Percentiles rank a stretch among this genome's conserved stretches.
These are phyloP conservation scores for Scaptomyza tumidula DNA, from an alignment of 2,888 invertebrate species.

Conservation along the genomic window DNA sequence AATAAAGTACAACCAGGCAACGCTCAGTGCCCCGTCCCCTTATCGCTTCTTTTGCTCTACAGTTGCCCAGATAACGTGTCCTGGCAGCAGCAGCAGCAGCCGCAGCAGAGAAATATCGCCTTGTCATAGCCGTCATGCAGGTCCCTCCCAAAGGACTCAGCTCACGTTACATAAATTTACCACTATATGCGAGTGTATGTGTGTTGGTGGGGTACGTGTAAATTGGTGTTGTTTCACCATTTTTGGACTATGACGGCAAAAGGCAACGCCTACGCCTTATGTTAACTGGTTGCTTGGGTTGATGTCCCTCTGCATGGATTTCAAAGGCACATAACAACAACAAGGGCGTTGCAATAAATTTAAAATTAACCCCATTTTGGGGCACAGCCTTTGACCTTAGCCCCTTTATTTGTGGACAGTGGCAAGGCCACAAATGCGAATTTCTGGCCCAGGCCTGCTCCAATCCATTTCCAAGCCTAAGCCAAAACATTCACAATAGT, in stretches of 20 bases:
- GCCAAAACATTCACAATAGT: conserved; percentile 1
- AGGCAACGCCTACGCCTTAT: conserved; percentile 41
- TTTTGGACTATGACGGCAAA: conserved; percentile 54
- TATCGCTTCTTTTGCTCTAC: neutral
- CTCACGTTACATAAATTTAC: conserved; percentile 64
- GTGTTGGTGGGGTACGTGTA: conserved; percentile 27
- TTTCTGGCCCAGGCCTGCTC: conserved; percentile 16
- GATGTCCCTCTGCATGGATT: conserved; percentile 54
- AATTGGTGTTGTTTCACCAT: conserved; percentile 56
- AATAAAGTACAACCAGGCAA: conserved; percentile 69
- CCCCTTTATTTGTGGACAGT: conserved; percentile 19
- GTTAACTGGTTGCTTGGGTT: conserved; percentile 21
- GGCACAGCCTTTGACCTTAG: conserved; percentile 70
- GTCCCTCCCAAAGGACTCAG: conserved; percentile 50
- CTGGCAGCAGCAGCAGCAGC: conserved; percentile 38
- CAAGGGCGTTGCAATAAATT: conserved; percentile 75
- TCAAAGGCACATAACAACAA: conserved; percentile 50
- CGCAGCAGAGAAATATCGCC: conserved; percentile 68
- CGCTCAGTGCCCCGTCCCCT: neutral
- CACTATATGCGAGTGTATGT: conserved; percentile 1
- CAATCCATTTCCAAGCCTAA: conserved; percentile 43
- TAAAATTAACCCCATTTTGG: conserved; percentile 81
- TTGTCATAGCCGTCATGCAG: conserved; percentile 70
- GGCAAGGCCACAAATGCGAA: conserved; percentile 7
- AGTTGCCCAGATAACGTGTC: conserved; percentile 66